These are phyloP conservation scores for Percina caprodes DNA, from an alignment of 2,113 vertebrate genomes.

Conservation along the genomic window DNA sequence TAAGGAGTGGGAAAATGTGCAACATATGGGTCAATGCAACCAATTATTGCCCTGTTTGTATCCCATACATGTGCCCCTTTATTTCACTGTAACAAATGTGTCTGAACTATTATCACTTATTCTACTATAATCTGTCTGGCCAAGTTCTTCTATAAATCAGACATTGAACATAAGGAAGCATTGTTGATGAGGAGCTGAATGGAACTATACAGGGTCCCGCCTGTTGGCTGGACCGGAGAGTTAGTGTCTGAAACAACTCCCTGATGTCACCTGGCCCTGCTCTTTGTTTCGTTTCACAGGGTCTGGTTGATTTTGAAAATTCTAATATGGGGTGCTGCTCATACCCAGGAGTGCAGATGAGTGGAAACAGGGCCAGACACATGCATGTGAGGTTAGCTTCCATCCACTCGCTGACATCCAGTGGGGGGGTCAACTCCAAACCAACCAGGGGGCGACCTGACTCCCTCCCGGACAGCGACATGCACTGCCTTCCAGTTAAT, in stretches of 20 bases:
- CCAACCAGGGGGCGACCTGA: conserved; percentile 73
- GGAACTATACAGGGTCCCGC: conserved; percentile 20
- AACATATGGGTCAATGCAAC: conserved; percentile 26
- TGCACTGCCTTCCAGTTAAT: conserved; percentile 83
- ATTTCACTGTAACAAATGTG: conserved; percentile 44
- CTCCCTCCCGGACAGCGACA: conserved; percentile 82
- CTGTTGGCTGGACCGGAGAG: conserved; percentile 31
- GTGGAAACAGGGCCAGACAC: conserved; percentile 83
- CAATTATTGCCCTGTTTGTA: conserved; percentile 72
- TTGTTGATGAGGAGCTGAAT: conserved; percentile 37
- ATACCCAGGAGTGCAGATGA: conserved; percentile 86
- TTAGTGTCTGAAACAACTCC: conserved; percentile 34
- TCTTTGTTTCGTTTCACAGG: conserved; percentile 35
- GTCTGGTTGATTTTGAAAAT: conserved; percentile 52
- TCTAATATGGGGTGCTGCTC: conserved; percentile 83
- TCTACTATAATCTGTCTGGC: conserved; percentile 18
- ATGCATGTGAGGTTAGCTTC: conserved; percentile 87
- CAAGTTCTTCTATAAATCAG: conserved; percentile 22
- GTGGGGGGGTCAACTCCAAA: conserved; percentile 81
- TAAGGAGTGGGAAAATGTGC: conserved; percentile 15
- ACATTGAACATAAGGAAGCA: conserved; percentile 21
- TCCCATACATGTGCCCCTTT: conserved; percentile 84
- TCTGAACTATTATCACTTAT: conserved; percentile 12
- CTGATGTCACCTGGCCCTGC: conserved; percentile 54
- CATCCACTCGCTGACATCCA: conserved; percentile 80